Percentiles rank a stretch among this genome's conserved stretches.
Conservation (phyloP, 2,888 invertebrate genomes). For the Dorcus parallelipipedus region DNA sequence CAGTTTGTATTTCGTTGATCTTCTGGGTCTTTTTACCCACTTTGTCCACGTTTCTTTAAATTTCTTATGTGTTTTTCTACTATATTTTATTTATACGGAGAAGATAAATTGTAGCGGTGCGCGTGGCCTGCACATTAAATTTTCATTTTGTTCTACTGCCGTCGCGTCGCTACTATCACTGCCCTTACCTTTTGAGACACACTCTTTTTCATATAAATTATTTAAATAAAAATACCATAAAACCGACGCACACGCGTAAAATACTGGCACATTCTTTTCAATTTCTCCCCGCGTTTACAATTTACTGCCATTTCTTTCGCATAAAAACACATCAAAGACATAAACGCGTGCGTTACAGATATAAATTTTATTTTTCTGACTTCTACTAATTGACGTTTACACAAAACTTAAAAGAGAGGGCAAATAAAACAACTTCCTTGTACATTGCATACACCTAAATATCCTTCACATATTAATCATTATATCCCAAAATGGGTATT, state of each 20-base stretch:
- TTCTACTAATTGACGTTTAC: too few species aligned
- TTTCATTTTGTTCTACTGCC: slow-evolving; percentile 4
- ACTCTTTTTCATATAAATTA: background rate
- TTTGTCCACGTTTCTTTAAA: slow-evolving; percentile 10
- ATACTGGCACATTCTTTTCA: background rate
- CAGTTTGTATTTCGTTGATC: slow-evolving; percentile 22
- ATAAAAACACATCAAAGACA: too few species aligned
- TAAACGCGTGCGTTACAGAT: too few species aligned
- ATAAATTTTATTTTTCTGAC: too few species aligned
- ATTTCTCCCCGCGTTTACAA: too few species aligned
- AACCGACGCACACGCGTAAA: background rate
- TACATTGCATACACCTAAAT: too few species aligned
- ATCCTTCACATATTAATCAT: too few species aligned
- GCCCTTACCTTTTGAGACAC: background rate
- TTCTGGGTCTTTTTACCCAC: slow-evolving; percentile 6
- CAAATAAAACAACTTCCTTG: too few species aligned
- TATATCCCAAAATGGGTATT: too few species aligned
- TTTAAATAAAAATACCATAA: slow-evolving; percentile 1
- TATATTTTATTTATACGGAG: slow-evolving; percentile 11
- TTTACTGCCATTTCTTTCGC: too few species aligned
- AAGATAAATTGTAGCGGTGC: slow-evolving; percentile 11
- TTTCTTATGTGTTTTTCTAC: slow-evolving; percentile 8
- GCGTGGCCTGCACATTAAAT: slow-evolving; percentile 8
- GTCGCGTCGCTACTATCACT: background rate
- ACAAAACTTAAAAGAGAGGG: too few species aligned